These are phyloP conservation scores for Calosoma granatense DNA, from an alignment of 1,140 invertebrate genomes.

Conservation along the genomic window DNA sequence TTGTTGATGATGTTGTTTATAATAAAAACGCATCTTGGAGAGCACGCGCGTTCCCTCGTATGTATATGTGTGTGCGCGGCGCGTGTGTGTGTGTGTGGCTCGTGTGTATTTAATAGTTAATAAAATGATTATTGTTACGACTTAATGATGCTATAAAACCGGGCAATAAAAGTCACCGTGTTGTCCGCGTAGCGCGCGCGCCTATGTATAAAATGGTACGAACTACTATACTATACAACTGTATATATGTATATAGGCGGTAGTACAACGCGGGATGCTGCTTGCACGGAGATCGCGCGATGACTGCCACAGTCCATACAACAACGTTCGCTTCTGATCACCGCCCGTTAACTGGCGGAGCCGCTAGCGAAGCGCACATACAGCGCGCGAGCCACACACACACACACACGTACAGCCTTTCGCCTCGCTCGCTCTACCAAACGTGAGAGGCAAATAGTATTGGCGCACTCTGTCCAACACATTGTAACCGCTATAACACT, in stretches of 20 bases:
- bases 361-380: conserved; percentile 27
- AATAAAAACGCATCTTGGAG: too few species aligned
- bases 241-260: too few species aligned
- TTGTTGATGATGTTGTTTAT: too few species aligned
- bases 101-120: conserved; percentile 22
- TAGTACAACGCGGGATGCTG: conserved; percentile 7
- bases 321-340: conserved; percentile 6
- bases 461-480: too few species aligned
- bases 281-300: not conserved
- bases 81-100: not conserved
- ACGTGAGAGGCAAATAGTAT: too few species aligned
- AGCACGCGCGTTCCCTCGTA: not conserved
- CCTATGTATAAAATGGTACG: conserved; percentile 4
- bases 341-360: not conserved
- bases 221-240: too few species aligned
- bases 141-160: conserved; percentile 21
- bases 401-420: too few species aligned
- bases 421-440: not conserved
- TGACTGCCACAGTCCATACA: too few species aligned
- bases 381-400: conserved; percentile 28
- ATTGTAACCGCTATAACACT: too few species aligned
- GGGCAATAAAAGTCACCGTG: conserved; percentile 27
- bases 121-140: conserved; percentile 33
- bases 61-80: not conserved
- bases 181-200: conserved; percentile 22